Conservation (phyloP, 1,140 invertebrate species). For the Drosophila ambigua region DNA sequence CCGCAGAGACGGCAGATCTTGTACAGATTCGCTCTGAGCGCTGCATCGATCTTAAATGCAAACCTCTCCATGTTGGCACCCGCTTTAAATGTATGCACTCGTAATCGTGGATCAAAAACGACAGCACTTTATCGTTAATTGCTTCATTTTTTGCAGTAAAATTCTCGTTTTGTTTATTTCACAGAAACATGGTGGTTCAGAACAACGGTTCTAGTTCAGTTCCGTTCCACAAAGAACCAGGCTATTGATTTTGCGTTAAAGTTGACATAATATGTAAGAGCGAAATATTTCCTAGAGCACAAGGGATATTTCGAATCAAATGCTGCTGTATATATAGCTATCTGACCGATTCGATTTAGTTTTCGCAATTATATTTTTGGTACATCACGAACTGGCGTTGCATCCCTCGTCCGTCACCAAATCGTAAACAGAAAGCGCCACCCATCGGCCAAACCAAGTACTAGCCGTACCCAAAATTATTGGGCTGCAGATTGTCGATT, state of each 20-base stretch:
- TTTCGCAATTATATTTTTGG: too few relatives aligned
- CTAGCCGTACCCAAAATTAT: too few relatives aligned
- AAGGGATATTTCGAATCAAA: too few relatives aligned
- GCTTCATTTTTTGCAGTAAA: slow-evolving; percentile 34
- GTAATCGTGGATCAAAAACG: not conserved
- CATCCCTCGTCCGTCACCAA: slow-evolving; percentile 38
- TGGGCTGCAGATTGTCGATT: too few relatives aligned
- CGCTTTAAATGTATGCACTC: not conserved
- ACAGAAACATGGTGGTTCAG: not conserved
- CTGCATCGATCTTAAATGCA: slow-evolving; percentile 80
- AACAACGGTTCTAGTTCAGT: too few relatives aligned
- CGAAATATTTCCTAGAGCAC: too few relatives aligned
- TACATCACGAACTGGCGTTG: not conserved
- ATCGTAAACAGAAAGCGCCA: slow-evolving; percentile 18
- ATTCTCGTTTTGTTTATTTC: slow-evolving; percentile 49
- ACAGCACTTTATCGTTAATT: slow-evolving; percentile 30
- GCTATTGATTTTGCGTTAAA: too few relatives aligned
- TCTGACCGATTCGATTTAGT: too few relatives aligned
- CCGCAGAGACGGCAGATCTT: slow-evolving; percentile 83
- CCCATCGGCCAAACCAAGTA: too few relatives aligned
- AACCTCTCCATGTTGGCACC: slow-evolving; percentile 73
- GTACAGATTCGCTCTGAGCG: slow-evolving; percentile 74
- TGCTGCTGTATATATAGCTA: too few relatives aligned
- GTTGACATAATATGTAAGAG: too few relatives aligned
- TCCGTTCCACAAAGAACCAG: too few relatives aligned